phyloP scores from a whole-genome alignment of 2,888 invertebrate species.

The Magallana nippona region DNA sequence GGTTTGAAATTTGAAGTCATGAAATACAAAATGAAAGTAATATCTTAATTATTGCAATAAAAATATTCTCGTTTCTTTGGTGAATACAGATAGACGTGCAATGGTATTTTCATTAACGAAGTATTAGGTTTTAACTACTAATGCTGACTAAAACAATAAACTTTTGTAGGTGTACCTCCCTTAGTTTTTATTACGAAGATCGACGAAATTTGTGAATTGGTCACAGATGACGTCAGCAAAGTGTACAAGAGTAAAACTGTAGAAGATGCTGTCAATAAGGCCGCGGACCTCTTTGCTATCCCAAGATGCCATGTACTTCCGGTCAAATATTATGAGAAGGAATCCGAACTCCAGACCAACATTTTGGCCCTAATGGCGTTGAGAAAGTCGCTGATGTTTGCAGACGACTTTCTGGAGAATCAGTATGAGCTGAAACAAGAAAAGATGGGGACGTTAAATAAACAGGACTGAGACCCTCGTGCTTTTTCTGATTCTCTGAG shows the following conservation, averaged over 20 bases:
- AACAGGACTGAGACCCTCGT: neutral
- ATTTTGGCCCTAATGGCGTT: neutral
- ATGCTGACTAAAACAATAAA: too few species aligned
- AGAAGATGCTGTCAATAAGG: slow-evolving; percentile 13
- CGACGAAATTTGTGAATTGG: neutral
- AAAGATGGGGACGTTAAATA: neutral
- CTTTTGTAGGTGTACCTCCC: neutral
- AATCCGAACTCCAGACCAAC: neutral
- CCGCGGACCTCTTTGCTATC: slow-evolving; percentile 13
- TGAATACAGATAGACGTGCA: too few species aligned
- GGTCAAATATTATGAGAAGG: slow-evolving; percentile 32
- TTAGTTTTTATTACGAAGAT: slow-evolving; percentile 27
- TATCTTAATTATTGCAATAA: too few species aligned
- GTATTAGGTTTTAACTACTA: too few species aligned
- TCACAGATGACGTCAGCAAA: neutral
- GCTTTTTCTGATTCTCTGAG: too few species aligned
- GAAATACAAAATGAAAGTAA: too few species aligned
- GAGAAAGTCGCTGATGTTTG: neutral
- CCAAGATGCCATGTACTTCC: slow-evolving; percentile 18
- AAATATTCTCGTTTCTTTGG: too few species aligned
- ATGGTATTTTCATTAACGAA: too few species aligned
- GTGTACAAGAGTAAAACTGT: neutral
- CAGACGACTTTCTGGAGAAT: slow-evolving; percentile 27
- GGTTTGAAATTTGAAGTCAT: too few species aligned
- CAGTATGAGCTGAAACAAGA: neutral